Conservation (phyloP, 2,113 vertebrate species). For the Leucoraja erinaceus region DNA sequence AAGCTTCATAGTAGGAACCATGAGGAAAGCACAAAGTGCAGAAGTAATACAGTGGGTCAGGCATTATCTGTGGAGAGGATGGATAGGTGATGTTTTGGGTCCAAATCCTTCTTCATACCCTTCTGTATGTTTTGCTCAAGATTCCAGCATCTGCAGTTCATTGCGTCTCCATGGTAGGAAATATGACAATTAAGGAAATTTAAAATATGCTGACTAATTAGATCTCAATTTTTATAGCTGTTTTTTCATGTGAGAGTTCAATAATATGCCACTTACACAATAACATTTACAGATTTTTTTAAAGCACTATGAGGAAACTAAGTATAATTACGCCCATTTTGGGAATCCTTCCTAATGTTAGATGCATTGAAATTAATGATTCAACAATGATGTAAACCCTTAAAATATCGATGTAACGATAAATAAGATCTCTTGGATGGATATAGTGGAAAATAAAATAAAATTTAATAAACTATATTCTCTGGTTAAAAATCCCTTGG, state of each 20-base stretch:
- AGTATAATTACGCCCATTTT: neutral
- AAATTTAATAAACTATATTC: neutral
- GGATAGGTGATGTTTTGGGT: too few relatives aligned
- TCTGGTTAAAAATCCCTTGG: neutral
- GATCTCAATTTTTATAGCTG: neutral
- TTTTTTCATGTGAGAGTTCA: neutral
- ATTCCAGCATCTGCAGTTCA: too few relatives aligned
- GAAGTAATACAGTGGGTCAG: too few relatives aligned
- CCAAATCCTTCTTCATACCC: too few relatives aligned
- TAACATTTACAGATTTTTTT: neutral
- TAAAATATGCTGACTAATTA: neutral
- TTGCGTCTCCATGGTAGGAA: too few relatives aligned
- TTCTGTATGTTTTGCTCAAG: too few relatives aligned
- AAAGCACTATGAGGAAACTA: neutral
- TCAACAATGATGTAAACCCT: neutral
- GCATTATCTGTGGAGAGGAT: too few relatives aligned
- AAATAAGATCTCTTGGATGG: too few relatives aligned
- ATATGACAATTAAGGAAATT: neutral
- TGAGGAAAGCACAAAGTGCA: too few relatives aligned
- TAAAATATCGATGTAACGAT: neutral
- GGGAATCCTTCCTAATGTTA: neutral
- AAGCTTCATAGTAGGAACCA: neutral
- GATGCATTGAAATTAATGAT: too few relatives aligned
- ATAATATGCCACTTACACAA: neutral
- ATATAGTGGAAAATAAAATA: neutral